Evolutionary conservation across 2,888 invertebrate genomes (phyloP), one percentile per base, ranked within the genome.

Genomic region (Ornithoptera priamus): DNA sequence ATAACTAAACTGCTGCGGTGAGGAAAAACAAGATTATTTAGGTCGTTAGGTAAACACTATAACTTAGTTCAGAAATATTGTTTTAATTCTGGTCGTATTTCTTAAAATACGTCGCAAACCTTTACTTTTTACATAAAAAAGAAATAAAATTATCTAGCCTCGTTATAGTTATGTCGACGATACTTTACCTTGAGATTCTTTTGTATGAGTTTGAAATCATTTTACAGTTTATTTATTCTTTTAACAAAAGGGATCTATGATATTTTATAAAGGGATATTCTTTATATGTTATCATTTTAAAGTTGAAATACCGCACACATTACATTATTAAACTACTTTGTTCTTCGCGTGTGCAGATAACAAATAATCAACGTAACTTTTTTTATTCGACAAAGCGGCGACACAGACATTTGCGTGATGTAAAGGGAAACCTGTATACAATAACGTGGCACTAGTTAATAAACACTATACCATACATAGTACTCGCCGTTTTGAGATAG

Each of bases 1-100:
- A 56, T 67, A 67, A 67, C 39, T 62, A 61, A 62, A 42, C 42
- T 57, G 62, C 46, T 53, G 42, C 57, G 22, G 39, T n/a, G 60
- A 66, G 59, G 66, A 59, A 65, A 65, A 65, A 65, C n/a, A 59
- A 30, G 24, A 42, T 58, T 39, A 53, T 65, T 58, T 59, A 62
- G 42, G 58, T 46, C 46, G 57, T 46, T 56, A 65, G 59, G 46
- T 59, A 46, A 57, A n/a, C 57, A 20, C n/a, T n/a, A 57, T 20
- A 56, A n/a, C 3, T 4, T 2, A 12, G 30, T 57, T 53, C 17
- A 57, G 57, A 57, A 57, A 57, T 50, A 12, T 15, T 18, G 18
- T 5, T 17, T 15, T 50, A 4, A 50, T 1, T 39, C 39, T 39
- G 39, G 10, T 39, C 8, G 7, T 1, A 39, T 39, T 39, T 39